Percentiles rank a stretch among this genome's conserved stretches.
Evolutionary conservation across 2,888 invertebrate genomes (phyloP).

Genomic region (Laspeyria flexula): DNA sequence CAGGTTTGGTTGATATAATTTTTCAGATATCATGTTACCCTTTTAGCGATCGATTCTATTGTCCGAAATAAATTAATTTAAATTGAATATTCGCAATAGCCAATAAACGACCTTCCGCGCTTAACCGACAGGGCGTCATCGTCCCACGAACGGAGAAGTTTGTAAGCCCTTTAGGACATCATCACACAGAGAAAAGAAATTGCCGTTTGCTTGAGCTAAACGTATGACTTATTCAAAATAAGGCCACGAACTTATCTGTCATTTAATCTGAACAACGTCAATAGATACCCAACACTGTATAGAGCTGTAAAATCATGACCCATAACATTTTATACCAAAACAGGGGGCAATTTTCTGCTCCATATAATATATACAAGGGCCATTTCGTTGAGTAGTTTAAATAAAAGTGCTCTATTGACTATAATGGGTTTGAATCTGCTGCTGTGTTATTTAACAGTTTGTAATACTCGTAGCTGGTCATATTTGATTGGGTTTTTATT

Average conservation of each 20-base stretch:
- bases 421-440: constrained; percentile 1
- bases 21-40: no score
- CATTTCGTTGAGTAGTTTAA: constrained; percentile 11
- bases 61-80: no score
- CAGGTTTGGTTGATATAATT: no score
- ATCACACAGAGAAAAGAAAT: no score
- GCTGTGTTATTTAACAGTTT: background rate
- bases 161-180: no score
- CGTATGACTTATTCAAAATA: background rate
- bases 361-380: constrained; percentile 12
- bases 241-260: background rate
- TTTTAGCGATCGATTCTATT: no score
- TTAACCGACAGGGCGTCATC: no score
- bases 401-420: constrained; percentile 3
- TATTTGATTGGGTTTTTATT: no score
- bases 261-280: background rate
- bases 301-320: constrained; percentile 8
- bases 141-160: no score
- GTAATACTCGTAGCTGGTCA: constrained; percentile 1
- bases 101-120: no score
- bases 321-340: constrained; percentile 12
- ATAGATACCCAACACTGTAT: background rate
- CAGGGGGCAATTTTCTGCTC: constrained; percentile 16
- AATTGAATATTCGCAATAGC: no score
- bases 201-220: no score